Conservation (phyloP, 2,797 vertebrate species). For the Amblyraja radiata region DNA sequence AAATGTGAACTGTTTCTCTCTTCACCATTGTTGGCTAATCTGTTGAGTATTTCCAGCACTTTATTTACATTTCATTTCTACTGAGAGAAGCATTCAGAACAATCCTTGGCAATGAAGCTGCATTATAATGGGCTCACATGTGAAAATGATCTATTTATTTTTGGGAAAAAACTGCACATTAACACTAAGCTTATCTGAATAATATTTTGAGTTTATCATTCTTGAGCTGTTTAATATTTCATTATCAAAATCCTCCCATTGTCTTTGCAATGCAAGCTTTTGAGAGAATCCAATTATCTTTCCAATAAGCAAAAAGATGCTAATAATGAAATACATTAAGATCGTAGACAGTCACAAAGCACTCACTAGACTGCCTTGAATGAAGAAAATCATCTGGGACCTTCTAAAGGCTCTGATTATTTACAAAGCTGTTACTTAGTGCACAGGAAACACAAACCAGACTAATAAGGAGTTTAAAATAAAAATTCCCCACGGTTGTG, state of each 20-base stretch:
- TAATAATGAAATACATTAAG: not conserved
- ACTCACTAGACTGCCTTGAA: not conserved
- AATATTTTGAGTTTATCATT: not conserved
- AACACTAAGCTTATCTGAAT: not conserved
- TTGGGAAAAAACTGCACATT: not conserved
- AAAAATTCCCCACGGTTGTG: not conserved
- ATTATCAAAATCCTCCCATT: not conserved
- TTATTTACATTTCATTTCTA: not conserved
- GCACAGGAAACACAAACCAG: slow-evolving; percentile 1
- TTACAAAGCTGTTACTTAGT: slow-evolving; percentile 4
- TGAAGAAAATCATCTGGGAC: not conserved
- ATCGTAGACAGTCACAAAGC: not conserved
- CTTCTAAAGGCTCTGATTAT: not conserved
- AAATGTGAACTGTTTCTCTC: too few relatives aligned
- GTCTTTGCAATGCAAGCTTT: not conserved
- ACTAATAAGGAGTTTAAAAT: slow-evolving; percentile 27
- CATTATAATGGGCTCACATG: not conserved
- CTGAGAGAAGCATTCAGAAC: not conserved
- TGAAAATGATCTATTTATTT: not conserved
- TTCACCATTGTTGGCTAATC: too few relatives aligned
- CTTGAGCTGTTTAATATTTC: not conserved
- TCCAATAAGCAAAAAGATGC: too few relatives aligned
- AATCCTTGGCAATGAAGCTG: not conserved
- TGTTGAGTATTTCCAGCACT: too few relatives aligned
- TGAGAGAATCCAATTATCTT: not conserved